Conservation (phyloP, 2,797 vertebrate species). For the Avahi laniger region DNA sequence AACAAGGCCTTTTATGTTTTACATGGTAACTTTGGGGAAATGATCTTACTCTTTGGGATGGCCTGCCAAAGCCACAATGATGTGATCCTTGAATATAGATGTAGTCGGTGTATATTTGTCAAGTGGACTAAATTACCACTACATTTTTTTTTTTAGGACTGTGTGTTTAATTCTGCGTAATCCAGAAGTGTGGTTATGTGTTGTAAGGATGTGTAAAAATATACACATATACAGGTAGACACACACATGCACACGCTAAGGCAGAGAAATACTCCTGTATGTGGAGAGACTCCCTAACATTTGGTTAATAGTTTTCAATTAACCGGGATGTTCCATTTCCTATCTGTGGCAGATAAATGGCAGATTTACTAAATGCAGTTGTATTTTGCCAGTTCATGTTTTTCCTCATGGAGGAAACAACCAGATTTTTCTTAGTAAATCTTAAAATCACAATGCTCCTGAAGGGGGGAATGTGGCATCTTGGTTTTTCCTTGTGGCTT, state of each 20-base stretch:
- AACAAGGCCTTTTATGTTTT: background rate
- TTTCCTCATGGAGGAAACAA: conserved; percentile 2
- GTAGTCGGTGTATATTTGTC: background rate
- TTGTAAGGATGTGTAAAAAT: background rate
- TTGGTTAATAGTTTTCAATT: background rate
- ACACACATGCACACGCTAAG: background rate
- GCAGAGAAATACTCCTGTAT: background rate
- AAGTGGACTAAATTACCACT: background rate
- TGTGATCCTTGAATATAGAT: background rate
- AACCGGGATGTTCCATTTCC: background rate
- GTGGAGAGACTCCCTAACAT: background rate
- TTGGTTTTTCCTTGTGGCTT: background rate
- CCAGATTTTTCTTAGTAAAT: conserved; percentile 9
- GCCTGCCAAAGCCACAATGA: background rate
- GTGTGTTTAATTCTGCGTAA: background rate
- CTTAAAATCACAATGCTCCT: background rate
- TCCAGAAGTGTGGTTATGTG: background rate
- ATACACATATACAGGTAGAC: background rate
- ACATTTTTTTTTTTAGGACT: background rate
- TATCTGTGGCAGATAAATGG: background rate
- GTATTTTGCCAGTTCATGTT: background rate
- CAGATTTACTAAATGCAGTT: background rate
- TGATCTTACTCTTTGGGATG: background rate
- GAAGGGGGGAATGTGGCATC: background rate
- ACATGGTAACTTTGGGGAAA: background rate